Evolutionary conservation across 2,113 vertebrate genomes (phyloP), one percentile per base, ranked within the genome.

Genomic region (Carassius gibelio): DNA sequence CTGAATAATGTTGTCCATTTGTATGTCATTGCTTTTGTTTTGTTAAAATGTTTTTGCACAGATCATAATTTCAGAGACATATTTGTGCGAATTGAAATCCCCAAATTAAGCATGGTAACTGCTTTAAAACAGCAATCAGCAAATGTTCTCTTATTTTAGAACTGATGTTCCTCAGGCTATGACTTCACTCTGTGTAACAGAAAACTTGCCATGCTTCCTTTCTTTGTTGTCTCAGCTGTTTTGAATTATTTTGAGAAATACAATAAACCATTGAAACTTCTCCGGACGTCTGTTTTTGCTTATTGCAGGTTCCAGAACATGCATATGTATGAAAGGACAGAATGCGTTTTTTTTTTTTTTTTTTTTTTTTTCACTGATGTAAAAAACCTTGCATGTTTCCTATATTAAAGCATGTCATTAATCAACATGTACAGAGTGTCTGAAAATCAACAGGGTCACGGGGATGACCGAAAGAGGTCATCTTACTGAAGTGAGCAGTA

Each of bases 251-350:
- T 76, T 55, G 23, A 76, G 62, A 81, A 69, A 52, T 52, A 55
- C 45, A 81, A 81, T 69, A 81, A 69, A 69, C 42, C 11, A 69
- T 69, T 81, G 64, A 81, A 69, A 81, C 10, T 8, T 68, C 26
- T 69, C 17, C 34, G 6, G 8, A 34, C 7, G 14, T 69, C 62
- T 81, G 45, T 45, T 69, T n/a, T 81, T 69, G 77, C 17, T 80
- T 45, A 62, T 45, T 76, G 23, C n/a, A 30, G 75, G 75, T 75
- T 13, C 50, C 26, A 7, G 75, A 34, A 34, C 72, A 34, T 55
- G 50, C 45, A 76, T 30, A 14, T 45, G 19, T 15, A 23, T 2
- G 13, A 45, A 80, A 62, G 72, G 30, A 78, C 13, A 2, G 21
- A 55, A 82, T 4, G 45, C 17, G 14, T 55, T 10, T 10, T 69